Conservation (phyloP, 1,140 invertebrate genomes). For the Pseudomyrmex gracilis region DNA sequence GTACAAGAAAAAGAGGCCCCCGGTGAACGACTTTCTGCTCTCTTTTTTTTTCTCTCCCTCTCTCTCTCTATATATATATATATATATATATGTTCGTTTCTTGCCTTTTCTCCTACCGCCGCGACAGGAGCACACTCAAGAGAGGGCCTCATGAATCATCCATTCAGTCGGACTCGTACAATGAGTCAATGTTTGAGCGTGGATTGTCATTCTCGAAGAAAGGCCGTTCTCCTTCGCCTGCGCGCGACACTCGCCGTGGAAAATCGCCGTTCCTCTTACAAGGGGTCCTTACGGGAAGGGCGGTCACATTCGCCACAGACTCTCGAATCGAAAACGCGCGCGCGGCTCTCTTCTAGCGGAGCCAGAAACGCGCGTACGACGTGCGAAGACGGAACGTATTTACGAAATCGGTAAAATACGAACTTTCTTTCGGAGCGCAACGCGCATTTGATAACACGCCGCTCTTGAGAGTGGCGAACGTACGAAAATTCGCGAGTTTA, state of each 20-base stretch:
- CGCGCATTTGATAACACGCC: slow-evolving; percentile 28
- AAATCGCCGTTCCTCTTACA: slow-evolving; percentile 72
- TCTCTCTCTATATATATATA: too few species aligned
- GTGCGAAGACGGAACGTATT: slow-evolving; percentile 4
- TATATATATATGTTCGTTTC: neutral
- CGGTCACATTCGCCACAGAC: slow-evolving; percentile 47
- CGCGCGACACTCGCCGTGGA: slow-evolving; percentile 72
- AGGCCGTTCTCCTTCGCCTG: slow-evolving; percentile 59
- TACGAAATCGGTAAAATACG: slow-evolving; percentile 30
- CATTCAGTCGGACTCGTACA: slow-evolving; percentile 73
- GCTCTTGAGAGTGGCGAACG: neutral
- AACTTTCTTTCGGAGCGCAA: slow-evolving; percentile 16
- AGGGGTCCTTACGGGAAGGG: neutral
- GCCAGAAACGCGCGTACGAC: slow-evolving; percentile 42
- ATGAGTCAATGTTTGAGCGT: slow-evolving; percentile 78
- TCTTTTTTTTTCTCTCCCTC: slow-evolving; percentile 33
- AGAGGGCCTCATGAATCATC: slow-evolving; percentile 79
- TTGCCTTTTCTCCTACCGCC: slow-evolving; percentile 37
- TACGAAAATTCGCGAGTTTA: slow-evolving; percentile 13
- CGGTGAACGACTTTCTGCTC: slow-evolving; percentile 61
- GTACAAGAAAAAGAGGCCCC: neutral
- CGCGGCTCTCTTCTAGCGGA: slow-evolving; percentile 49
- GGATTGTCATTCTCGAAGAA: slow-evolving; percentile 74
- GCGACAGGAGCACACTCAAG: slow-evolving; percentile 61
- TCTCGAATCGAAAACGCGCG: slow-evolving; percentile 36